Evolutionary conservation across 2,888 invertebrate genomes (phyloP), one percentile per base, ranked within the genome.

Genomic region (Quadroppia sp.): DNA sequence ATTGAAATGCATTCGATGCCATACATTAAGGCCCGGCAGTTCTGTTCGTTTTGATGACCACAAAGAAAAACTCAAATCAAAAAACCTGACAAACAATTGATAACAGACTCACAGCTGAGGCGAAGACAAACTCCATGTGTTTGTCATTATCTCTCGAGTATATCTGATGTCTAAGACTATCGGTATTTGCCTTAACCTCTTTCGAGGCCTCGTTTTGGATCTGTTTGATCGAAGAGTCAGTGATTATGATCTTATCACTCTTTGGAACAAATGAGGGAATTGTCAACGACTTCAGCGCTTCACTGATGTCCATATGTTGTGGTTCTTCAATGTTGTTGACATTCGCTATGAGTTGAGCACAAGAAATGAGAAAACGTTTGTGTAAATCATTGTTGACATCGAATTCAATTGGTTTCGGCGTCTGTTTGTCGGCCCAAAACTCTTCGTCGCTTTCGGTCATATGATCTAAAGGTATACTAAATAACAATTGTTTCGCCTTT

Each of bases 91-190:
- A n/a, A n/a, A n/a, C n/a, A n/a, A n/a, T n/a, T n/a, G n/a, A n/a
- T n/a, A n/a, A n/a, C n/a, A n/a, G 20, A 50, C 50, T 17, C 17
- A 50, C 50, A 50, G 50, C 17, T 17, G n/a, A 50, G 4, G 17
- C 7, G n/a, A 11, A 17, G n/a, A 50, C n/a, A 17, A 17, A 50
- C n/a, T 50, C 17, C 17, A 50, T 11, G 17, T 50, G 50, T 11
- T n/a, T 50, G 50, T 50, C 50, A 17, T 50, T 20, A n/a, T 50
- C 50, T 50, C 20, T 50, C 6, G 50, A 50, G n/a, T 50, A 50
- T 50, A 20, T 17, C 50, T 11, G 9, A 11, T n/a, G 50, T 11
- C n/a, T 50, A 6, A 50, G 17, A 11, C 20, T n/a, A n/a, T 50
- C 17, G 50, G 6, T 17, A n/a, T n/a, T n/a, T n/a, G n/a, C n/a